phyloP scores from a whole-genome alignment of 2,113 vertebrate genomes.

The Leptodactylus fuscus region DNA sequence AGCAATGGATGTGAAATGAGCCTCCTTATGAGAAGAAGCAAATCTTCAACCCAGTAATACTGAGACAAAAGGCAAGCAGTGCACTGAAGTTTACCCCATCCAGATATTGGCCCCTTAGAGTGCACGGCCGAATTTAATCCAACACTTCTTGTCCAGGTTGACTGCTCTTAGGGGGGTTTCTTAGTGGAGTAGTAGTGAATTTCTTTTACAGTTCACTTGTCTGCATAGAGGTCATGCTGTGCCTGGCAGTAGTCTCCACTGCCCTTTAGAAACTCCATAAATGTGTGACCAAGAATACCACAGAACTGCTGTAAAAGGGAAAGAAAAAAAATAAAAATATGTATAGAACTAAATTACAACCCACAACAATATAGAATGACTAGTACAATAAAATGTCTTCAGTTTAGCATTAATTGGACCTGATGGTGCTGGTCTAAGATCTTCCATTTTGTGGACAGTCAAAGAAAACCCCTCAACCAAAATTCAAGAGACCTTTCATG shows the following conservation, averaged over 20 bases:
- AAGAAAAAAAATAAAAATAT: too few species aligned
- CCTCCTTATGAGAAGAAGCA: slow-evolving; percentile 83
- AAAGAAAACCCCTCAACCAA: too few species aligned
- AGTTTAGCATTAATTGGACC: too few species aligned
- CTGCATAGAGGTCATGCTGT: slow-evolving; percentile 99
- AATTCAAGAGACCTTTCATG: too few species aligned
- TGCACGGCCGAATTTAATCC: slow-evolving; percentile 80
- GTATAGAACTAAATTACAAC: neutral
- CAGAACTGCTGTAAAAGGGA: slow-evolving; percentile 95
- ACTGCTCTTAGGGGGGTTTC: slow-evolving; percentile 82
- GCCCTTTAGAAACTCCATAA: slow-evolving; percentile 99
- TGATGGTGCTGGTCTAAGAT: too few species aligned
- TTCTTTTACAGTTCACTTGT: slow-evolving; percentile 96
- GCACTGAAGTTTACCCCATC: slow-evolving; percentile 98
- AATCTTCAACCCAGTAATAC: slow-evolving; percentile 93
- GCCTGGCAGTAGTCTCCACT: slow-evolving; percentile 99
- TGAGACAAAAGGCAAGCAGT: slow-evolving; percentile 92
- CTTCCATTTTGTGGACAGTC: too few species aligned
- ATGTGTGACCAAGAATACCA: slow-evolving; percentile 99
- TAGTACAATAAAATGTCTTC: too few species aligned
- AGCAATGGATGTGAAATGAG: slow-evolving; percentile 81
- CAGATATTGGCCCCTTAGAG: slow-evolving; percentile 88
- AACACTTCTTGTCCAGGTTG: slow-evolving; percentile 79
- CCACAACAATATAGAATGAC: neutral
- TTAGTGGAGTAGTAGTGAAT: slow-evolving; percentile 87